phyloP scores from a whole-genome alignment of 2,888 invertebrate species.

The Leptothorax acervorum region DNA sequence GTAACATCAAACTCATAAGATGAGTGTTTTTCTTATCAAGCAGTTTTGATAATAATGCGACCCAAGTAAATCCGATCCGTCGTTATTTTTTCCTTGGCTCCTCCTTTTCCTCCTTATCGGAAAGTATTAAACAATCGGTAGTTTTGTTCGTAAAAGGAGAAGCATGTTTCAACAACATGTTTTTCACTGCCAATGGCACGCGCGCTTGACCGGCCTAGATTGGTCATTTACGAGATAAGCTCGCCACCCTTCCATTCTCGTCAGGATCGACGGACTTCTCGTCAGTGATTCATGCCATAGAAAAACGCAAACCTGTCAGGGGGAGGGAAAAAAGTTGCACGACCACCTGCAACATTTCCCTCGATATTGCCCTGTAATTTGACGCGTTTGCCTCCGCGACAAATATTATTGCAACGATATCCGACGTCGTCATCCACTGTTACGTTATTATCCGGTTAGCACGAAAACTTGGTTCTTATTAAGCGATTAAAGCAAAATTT shows the following conservation, averaged over 20 bases:
- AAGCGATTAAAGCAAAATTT: slow-evolving; percentile 10
- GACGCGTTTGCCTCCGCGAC: slow-evolving; percentile 28
- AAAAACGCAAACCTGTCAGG: slow-evolving; percentile 40
- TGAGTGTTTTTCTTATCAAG: neutral
- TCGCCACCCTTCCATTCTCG: slow-evolving; percentile 60
- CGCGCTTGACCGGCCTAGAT: slow-evolving; percentile 64
- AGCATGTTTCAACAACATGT: slow-evolving; percentile 82
- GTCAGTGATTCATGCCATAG: slow-evolving; percentile 45
- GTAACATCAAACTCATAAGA: neutral
- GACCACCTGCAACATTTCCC: slow-evolving; percentile 33
- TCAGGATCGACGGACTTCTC: slow-evolving; percentile 42
- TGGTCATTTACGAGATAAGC: slow-evolving; percentile 68
- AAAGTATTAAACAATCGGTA: slow-evolving; percentile 81
- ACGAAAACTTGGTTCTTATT: neutral
- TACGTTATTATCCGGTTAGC: neutral
- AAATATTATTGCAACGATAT: slow-evolving; percentile 42
- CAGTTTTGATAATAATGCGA: slow-evolving; percentile 3
- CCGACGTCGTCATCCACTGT: slow-evolving; percentile 20
- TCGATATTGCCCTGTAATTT: slow-evolving; percentile 46
- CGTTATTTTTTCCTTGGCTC: neutral
- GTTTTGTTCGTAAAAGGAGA: slow-evolving; percentile 80
- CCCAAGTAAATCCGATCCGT: too few relatives aligned
- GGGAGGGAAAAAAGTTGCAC: slow-evolving; percentile 20
- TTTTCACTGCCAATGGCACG: slow-evolving; percentile 83
- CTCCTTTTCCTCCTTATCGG: slow-evolving; percentile 63